phyloP scores from a whole-genome alignment of 2,888 invertebrate species.

The Oxycera nigricornis region DNA sequence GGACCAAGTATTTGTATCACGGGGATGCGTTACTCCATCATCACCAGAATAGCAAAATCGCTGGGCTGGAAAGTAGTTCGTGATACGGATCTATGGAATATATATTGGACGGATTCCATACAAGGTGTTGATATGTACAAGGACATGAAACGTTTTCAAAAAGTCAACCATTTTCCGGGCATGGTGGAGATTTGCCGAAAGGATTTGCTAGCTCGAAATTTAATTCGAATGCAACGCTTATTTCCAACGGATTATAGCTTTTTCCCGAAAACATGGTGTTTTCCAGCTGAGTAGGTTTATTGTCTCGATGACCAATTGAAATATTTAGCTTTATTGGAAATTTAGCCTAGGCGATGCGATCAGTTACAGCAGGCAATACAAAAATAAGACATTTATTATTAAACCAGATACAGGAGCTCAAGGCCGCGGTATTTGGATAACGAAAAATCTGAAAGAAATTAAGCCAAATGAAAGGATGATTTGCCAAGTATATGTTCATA shows the following conservation, averaged over 20 bases:
- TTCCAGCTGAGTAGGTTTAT: conserved; percentile 86
- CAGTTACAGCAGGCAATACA: conserved; percentile 74
- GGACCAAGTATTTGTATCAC: conserved; percentile 22
- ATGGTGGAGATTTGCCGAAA: conserved; percentile 90
- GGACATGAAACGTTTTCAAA: conserved; percentile 90
- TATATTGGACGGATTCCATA: conserved; percentile 90
- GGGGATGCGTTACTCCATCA: conserved; percentile 47
- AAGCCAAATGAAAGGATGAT: conserved; percentile 84
- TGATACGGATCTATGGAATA: conserved; percentile 85
- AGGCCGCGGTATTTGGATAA: conserved; percentile 87
- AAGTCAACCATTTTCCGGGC: conserved; percentile 92
- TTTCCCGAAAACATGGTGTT: conserved; percentile 93
- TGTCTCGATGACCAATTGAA: not conserved
- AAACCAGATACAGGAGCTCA: conserved; percentile 93
- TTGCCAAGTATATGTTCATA: conserved; percentile 79
- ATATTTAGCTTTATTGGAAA: not conserved
- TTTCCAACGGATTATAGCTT: conserved; percentile 91
- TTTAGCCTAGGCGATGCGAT: conserved; percentile 75
- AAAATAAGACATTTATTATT: conserved; percentile 81
- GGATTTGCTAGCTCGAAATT: conserved; percentile 85
- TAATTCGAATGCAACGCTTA: conserved; percentile 86
- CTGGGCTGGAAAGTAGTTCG: conserved; percentile 65
- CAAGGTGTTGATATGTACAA: conserved; percentile 86
- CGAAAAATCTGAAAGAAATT: conserved; percentile 80
- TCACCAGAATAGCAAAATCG: conserved; percentile 56